These are phyloP conservation scores for Cheilosia grossa DNA, from an alignment of 2,888 invertebrate genomes.

Conservation along the genomic window DNA sequence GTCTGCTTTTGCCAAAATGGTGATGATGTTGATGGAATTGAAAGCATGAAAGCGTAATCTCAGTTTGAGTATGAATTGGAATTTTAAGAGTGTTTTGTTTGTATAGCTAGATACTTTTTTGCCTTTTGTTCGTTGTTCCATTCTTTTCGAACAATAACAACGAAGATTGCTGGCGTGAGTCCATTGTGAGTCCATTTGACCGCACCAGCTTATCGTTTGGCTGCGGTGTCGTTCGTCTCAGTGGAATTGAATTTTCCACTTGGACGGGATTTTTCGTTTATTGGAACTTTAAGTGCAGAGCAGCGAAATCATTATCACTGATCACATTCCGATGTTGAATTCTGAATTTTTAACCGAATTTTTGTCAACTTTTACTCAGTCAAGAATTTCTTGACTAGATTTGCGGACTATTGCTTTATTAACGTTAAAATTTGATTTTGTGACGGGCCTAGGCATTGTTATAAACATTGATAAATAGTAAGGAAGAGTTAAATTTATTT, in stretches of 20 bases:
- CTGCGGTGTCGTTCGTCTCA: constrained; percentile 10
- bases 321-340: too few relatives aligned
- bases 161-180: constrained; percentile 24
- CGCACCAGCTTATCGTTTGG: background rate
- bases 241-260: constrained; percentile 40
- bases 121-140: constrained; percentile 18
- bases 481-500: too few relatives aligned
- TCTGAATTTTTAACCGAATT: too few relatives aligned
- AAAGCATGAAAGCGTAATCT: constrained; percentile 60
- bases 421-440: too few relatives aligned
- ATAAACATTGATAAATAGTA: too few relatives aligned
- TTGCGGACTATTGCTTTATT: too few relatives aligned
- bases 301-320: too few relatives aligned
- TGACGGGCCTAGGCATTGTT: too few relatives aligned
- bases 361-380: too few relatives aligned
- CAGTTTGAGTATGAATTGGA: constrained; percentile 53
- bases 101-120: constrained; percentile 32
- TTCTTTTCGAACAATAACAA: constrained; percentile 46
- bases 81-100: constrained; percentile 62
- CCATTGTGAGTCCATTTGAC: background rate
- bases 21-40: constrained; percentile 52
- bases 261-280: background rate
- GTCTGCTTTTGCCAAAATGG: constrained; percentile 41
- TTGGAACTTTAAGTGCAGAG: too few relatives aligned
- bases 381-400: too few relatives aligned